These are phyloP conservation scores for Jaculus jaculus DNA, from an alignment of 2,113 vertebrate species.

Conservation along the genomic window DNA sequence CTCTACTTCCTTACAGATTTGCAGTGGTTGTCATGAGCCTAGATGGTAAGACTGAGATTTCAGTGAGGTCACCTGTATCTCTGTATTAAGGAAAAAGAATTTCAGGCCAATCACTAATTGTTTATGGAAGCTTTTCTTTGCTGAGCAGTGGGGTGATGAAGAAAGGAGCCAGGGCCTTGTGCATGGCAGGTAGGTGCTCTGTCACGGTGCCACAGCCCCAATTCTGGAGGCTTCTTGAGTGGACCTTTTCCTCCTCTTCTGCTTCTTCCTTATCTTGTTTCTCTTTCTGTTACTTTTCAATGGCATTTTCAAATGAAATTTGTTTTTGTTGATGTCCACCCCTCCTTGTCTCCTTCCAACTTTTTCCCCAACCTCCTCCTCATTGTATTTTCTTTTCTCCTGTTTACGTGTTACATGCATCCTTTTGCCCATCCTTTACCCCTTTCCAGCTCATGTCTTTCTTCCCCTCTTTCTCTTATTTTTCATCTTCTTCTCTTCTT, in stretches of 20 bases:
- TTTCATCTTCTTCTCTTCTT: too few relatives aligned
- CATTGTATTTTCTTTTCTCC: too few relatives aligned
- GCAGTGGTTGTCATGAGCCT: background rate
- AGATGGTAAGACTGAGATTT: background rate
- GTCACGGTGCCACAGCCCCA: background rate
- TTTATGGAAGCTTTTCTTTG: background rate
- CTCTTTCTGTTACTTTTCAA: too few relatives aligned
- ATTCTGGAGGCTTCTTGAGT: background rate
- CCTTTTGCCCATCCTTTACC: too few relatives aligned
- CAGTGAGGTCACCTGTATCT: background rate
- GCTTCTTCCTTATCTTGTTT: background rate
- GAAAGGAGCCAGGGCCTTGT: background rate
- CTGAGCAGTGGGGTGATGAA: too few relatives aligned
- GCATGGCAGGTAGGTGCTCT: background rate
- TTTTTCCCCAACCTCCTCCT: too few relatives aligned
- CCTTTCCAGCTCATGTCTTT: background rate
- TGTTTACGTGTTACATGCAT: too few relatives aligned
- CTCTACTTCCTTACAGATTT: background rate
- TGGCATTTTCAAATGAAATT: too few relatives aligned
- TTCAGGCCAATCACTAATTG: background rate
- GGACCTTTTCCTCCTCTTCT: too few relatives aligned
- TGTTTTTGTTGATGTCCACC: too few relatives aligned
- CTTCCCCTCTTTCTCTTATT: background rate
- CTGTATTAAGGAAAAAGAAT: background rate
- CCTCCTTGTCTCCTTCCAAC: too few relatives aligned